These are phyloP conservation scores for Nerophis ophidion DNA, from an alignment of 2,113 vertebrate species.

Conservation along the genomic window DNA sequence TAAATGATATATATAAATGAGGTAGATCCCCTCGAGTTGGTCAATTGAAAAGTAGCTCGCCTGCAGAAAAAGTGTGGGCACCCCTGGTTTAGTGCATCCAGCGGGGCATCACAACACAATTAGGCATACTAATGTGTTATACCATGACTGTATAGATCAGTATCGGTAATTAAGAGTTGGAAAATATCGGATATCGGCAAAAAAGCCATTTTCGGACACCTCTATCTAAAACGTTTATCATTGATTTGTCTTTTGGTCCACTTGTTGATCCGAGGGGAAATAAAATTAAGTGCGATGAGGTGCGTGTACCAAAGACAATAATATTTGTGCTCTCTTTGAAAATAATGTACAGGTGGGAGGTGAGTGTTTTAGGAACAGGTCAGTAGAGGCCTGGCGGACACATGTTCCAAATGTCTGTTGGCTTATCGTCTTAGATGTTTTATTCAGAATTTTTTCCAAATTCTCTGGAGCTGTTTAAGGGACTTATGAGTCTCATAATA, in stretches of 20 bases:
- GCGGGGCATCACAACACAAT: no score
- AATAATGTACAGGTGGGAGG: slow-evolving; percentile 71
- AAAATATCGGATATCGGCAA: no score
- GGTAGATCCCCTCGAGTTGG: no score
- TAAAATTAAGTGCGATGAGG: slow-evolving; percentile 25
- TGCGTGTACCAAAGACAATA: slow-evolving; percentile 35
- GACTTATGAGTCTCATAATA: slow-evolving; percentile 32
- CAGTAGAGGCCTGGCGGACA: slow-evolving; percentile 29
- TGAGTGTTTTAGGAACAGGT: slow-evolving; percentile 53
- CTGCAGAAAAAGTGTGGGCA: no score
- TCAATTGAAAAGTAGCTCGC: no score
- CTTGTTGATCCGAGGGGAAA: slow-evolving; percentile 31
- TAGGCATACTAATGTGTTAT: no score
- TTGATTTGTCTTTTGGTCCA: slow-evolving; percentile 15
- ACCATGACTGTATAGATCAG: no score
- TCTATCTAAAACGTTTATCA: no score
- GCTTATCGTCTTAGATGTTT: slow-evolving; percentile 14
- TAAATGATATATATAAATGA: no score
- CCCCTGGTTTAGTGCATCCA: no score
- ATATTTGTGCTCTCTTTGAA: slow-evolving; percentile 44
- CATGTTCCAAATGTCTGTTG: slow-evolving; percentile 13
- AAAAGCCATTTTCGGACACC: no score
- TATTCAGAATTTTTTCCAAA: slow-evolving; percentile 8
- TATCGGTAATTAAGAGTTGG: no score
- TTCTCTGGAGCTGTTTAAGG: slow-evolving; percentile 22